These are phyloP conservation scores for Lepidurus apus DNA, from an alignment of 1,140 invertebrate genomes.

Conservation along the genomic window DNA sequence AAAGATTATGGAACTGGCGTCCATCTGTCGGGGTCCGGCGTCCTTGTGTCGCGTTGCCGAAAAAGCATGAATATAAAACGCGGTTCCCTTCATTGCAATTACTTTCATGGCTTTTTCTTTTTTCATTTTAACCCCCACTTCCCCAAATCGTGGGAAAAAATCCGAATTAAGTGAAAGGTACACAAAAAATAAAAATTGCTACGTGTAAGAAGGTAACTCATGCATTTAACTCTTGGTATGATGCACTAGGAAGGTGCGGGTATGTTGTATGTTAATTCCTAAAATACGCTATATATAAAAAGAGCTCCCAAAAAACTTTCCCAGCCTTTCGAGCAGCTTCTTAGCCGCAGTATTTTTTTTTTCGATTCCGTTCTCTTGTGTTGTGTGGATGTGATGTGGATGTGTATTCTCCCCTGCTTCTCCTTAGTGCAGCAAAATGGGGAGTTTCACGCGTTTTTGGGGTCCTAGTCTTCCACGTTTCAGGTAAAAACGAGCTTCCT, in stretches of 20 bases:
- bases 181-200: not conserved
- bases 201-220: not conserved
- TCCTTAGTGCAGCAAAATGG: not conserved
- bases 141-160: conserved; percentile 17
- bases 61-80: no score
- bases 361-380: not conserved
- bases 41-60: no score
- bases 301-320: not conserved
- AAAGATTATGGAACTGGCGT: no score
- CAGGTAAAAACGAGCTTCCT: not conserved
- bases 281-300: not conserved
- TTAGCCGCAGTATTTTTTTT: not conserved
- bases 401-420: not conserved
- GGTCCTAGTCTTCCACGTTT: not conserved
- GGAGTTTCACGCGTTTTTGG: not conserved
- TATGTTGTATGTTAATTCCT: not conserved
- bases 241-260: not conserved
- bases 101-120: not conserved
- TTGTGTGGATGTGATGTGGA: not conserved
- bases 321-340: not conserved
- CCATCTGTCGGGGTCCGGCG: no score
- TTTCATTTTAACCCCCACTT: not conserved
- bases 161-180: not conserved
- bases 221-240: not conserved
- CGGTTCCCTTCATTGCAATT: no score